Conservation (phyloP, 1,140 invertebrate genomes). For the Musca domestica region DNA sequence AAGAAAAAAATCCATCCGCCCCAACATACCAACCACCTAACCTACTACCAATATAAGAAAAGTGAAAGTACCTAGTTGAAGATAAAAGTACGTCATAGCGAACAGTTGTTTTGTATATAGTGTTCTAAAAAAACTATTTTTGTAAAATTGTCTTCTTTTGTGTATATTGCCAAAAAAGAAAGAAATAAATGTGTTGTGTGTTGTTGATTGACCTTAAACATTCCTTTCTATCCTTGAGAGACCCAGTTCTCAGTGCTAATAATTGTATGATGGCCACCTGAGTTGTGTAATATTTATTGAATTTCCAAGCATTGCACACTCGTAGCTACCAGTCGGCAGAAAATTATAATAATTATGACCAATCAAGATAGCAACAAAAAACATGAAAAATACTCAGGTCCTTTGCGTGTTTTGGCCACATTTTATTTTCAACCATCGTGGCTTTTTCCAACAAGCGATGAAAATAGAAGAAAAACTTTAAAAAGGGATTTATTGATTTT, state of each 20-base stretch:
- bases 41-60: background rate
- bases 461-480: background rate
- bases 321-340: too few relatives aligned
- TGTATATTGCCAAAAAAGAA: background rate
- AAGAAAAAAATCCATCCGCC: too few relatives aligned
- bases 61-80: slow-evolving; percentile 8
- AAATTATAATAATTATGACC: background rate
- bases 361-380: background rate
- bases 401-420: slow-evolving; percentile 14
- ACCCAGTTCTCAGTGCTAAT: background rate
- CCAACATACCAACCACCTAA: too few relatives aligned
- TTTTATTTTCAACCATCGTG: slow-evolving; percentile 12
- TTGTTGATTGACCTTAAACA: background rate
- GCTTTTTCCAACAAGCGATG: background rate
- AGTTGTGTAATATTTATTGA: slow-evolving; percentile 12
- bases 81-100: slow-evolving; percentile 1
- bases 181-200: background rate
- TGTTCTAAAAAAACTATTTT: too few relatives aligned
- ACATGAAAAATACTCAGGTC: background rate
- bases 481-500: slow-evolving; percentile 7
- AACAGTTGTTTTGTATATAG: too few relatives aligned
- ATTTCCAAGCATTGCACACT: too few relatives aligned
- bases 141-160: background rate
- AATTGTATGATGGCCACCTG: background rate
- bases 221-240: background rate